These are phyloP conservation scores for Mirza zaza DNA, from an alignment of 2,113 vertebrate species.

Conservation along the genomic window DNA sequence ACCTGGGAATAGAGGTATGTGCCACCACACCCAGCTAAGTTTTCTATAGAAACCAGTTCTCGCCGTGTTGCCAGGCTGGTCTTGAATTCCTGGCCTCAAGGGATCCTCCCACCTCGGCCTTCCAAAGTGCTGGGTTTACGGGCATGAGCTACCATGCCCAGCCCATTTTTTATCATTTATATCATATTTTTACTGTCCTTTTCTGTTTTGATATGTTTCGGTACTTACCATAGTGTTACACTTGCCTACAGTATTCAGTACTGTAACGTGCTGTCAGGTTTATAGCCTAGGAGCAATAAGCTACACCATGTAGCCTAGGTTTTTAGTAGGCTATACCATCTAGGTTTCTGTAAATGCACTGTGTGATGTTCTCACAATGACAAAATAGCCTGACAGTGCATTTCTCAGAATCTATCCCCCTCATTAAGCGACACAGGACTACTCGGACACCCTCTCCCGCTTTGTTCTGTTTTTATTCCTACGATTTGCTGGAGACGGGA, in stretches of 20 bases:
- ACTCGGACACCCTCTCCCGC: neutral
- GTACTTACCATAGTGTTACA: neutral
- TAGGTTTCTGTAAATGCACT: neutral
- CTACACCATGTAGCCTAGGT: neutral
- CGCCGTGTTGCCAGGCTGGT: no score
- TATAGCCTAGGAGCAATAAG: neutral
- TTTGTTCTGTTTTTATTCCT: constrained; percentile 43
- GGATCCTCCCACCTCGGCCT: no score
- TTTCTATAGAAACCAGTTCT: no score
- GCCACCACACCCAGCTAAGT: no score
- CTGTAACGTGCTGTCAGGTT: neutral
- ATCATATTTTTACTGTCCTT: neutral
- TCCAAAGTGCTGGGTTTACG: no score
- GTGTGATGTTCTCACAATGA: neutral
- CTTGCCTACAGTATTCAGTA: neutral
- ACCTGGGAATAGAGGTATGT: no score
- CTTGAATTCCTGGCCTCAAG: no score
- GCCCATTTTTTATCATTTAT: neutral
- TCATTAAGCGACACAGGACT: neutral
- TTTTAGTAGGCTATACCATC: neutral
- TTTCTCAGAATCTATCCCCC: neutral
- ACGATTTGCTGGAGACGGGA: neutral
- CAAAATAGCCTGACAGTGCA: neutral
- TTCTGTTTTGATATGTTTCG: neutral
- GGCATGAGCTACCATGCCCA: no score